phyloP scores from a whole-genome alignment of 2,888 invertebrate genomes.

The Gastracanthus pulcherrimus region DNA sequence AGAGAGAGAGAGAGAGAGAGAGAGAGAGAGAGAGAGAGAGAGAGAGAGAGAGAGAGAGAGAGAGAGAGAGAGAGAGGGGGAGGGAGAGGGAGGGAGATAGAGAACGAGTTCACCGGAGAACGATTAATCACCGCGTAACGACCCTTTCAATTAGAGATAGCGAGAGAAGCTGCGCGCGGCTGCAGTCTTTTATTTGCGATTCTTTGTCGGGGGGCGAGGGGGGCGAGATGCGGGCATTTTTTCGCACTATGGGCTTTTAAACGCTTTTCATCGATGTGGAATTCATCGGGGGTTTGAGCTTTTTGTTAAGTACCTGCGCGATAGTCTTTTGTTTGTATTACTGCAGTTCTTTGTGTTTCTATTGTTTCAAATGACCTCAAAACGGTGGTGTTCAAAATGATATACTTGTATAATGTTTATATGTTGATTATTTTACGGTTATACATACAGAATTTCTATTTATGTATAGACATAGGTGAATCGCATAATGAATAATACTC shows the following conservation, averaged over 20 bases:
- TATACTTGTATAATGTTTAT: too few relatives aligned
- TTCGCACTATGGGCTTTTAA: background rate
- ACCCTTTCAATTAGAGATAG: conserved; percentile 45
- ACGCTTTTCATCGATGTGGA: background rate
- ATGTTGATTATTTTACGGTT: too few relatives aligned
- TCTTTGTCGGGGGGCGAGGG: background rate
- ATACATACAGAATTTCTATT: too few relatives aligned
- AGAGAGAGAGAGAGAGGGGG: background rate
- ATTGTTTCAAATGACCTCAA: too few relatives aligned
- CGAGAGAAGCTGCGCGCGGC: background rate
- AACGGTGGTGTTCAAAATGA: too few relatives aligned
- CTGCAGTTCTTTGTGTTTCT: too few relatives aligned
- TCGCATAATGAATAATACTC: too few relatives aligned
- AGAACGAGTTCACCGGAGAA: background rate
- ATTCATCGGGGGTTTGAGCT: background rate
- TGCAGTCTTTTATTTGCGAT: conserved; percentile 14
- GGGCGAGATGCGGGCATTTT: background rate
- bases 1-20: background rate
- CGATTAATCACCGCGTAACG: conserved; percentile 40
- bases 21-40: background rate
- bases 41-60: background rate
- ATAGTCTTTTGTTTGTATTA: background rate
- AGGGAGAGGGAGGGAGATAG: background rate
- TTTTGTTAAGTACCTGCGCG: background rate
- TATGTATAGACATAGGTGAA: too few relatives aligned